Evolutionary conservation across 2,113 vertebrate species (phyloP).

Genomic region (Pseudorhombus dupliciocellatus): DNA sequence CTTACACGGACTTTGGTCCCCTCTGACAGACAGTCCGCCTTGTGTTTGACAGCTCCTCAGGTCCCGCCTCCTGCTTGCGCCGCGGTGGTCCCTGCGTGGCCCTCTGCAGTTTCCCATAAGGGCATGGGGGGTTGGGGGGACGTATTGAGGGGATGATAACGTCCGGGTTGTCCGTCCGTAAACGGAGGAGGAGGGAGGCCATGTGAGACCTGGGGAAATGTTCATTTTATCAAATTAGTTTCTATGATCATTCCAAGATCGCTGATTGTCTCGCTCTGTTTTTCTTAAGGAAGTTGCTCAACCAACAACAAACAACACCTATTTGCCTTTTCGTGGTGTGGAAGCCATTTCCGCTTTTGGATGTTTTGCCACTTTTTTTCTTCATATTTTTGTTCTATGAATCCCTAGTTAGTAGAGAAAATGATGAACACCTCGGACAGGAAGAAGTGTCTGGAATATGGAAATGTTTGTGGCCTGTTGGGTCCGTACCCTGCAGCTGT

Average conservation of each 20-base stretch:
- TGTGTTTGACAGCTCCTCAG: constrained; percentile 78
- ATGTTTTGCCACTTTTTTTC: constrained; percentile 48
- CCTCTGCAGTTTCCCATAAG: constrained; percentile 54
- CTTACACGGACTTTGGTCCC: constrained; percentile 74
- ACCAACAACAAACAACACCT: constrained; percentile 14
- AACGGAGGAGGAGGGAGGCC: constrained; percentile 23
- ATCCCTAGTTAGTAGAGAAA: constrained; percentile 24
- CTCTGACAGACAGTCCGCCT: constrained; percentile 73
- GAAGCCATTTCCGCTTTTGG: constrained; percentile 37
- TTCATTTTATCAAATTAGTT: constrained; percentile 16
- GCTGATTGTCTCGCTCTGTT: background rate
- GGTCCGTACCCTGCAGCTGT: constrained; percentile 45
- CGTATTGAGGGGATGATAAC: constrained; percentile 52
- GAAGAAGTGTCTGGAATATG: constrained; percentile 33
- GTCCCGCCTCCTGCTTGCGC: constrained; percentile 58
- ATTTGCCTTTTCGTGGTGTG: constrained; percentile 40
- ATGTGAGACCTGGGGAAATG: background rate
- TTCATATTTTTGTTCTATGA: constrained; percentile 27
- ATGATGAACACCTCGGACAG: constrained; percentile 11
- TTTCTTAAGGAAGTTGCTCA: constrained; percentile 10
- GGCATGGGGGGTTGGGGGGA: constrained; percentile 36
- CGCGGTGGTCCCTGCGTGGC: constrained; percentile 71
- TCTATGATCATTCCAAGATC: constrained; percentile 4
- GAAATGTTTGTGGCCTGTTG: constrained; percentile 64
- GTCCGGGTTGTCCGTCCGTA: constrained; percentile 43